Conservation (phyloP, 1,140 invertebrate genomes). For the Lepidurus apus region DNA sequence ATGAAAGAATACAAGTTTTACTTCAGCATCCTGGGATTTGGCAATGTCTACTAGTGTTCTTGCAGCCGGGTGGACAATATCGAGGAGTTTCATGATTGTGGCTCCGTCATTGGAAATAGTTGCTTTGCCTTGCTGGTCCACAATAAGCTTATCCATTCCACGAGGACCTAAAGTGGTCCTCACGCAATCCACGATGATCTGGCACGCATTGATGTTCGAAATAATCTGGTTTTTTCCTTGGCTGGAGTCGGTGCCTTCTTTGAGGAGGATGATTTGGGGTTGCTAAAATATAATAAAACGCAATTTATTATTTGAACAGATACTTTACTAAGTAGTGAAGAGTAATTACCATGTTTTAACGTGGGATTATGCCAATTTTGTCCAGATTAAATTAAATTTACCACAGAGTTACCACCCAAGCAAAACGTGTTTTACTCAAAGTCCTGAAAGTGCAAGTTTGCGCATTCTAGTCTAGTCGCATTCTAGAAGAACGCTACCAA, state of each 20-base stretch:
- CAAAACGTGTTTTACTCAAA: background rate
- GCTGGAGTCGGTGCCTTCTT: constrained; percentile 94
- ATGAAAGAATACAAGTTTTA: constrained; percentile 45
- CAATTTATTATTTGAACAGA: background rate
- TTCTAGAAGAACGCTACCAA: constrained; percentile 15
- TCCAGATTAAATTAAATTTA: background rate
- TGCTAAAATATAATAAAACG: constrained; percentile 59
- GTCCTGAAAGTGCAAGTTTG: background rate
- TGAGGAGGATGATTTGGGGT: constrained; percentile 94
- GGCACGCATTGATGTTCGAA: constrained; percentile 99
- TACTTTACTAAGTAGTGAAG: background rate
- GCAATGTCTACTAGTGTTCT: constrained; percentile 98
- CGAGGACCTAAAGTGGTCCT: constrained; percentile 95
- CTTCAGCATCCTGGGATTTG: constrained; percentile 98
- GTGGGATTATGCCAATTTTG: background rate
- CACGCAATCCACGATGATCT: constrained; percentile 88
- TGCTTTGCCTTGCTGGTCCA: constrained; percentile 77
- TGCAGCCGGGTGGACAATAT: constrained; percentile 96
- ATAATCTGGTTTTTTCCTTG: constrained; percentile 95
- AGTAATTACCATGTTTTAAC: background rate
- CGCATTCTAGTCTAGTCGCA: background rate
- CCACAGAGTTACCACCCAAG: background rate
- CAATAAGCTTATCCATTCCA: constrained; percentile 99
- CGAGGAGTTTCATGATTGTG: constrained; percentile 94
- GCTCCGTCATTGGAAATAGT: constrained; percentile 99